These are phyloP conservation scores for Diplolepis rosae DNA, from an alignment of 2,888 invertebrate genomes.

Conservation along the genomic window DNA sequence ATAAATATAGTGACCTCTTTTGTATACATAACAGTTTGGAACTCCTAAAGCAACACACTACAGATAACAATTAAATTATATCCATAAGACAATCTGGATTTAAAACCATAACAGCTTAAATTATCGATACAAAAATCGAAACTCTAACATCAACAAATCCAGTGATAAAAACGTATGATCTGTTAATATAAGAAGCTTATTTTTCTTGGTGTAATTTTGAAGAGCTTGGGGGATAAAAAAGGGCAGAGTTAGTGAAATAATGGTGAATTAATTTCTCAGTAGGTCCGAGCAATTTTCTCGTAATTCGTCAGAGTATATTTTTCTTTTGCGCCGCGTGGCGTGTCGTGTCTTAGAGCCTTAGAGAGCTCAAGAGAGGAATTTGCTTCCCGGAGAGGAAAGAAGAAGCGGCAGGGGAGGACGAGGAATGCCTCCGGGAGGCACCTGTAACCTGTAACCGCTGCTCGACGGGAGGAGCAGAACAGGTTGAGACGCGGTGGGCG, in stretches of 20 bases:
- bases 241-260: conserved; percentile 15
- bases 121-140: too few species aligned
- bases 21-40: too few species aligned
- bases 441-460: conserved; percentile 71
- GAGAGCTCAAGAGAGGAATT: conserved; percentile 65
- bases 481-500: conserved; percentile 70
- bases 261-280: conserved; percentile 28
- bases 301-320: conserved; percentile 27
- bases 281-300: conserved; percentile 26
- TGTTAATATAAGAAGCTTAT: too few species aligned
- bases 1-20: too few species aligned
- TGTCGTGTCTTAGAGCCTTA: too few species aligned
- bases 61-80: too few species aligned
- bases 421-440: conserved; percentile 70
- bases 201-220: too few species aligned
- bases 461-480: conserved; percentile 66
- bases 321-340: conserved; percentile 19
- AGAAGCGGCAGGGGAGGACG: conserved; percentile 47
- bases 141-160: too few species aligned
- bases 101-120: too few species aligned
- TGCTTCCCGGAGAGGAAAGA: conserved; percentile 47
- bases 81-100: too few species aligned
- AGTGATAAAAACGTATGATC: too few species aligned
- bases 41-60: too few species aligned
- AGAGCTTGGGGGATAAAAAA: neutral